These are phyloP conservation scores for Microplitis manilae DNA, from an alignment of 2,888 invertebrate genomes.

Conservation along the genomic window DNA sequence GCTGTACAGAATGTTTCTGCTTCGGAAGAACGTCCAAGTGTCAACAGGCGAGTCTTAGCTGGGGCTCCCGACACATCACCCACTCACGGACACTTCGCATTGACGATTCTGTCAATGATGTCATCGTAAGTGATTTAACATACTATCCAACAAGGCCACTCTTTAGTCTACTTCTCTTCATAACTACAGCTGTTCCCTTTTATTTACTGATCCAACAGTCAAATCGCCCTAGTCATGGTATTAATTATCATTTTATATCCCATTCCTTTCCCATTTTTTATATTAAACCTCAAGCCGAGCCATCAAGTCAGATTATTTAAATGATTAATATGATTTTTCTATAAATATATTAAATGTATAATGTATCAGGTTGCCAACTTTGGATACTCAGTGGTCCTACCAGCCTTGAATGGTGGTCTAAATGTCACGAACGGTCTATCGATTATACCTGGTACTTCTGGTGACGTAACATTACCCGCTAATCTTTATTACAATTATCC, in stretches of 20 bases:
- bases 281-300: no score
- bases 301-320: constrained; percentile 6
- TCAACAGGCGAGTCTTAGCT: constrained; percentile 84
- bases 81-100: constrained; percentile 70
- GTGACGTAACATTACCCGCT: constrained; percentile 74
- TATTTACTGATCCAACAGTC: not conserved
- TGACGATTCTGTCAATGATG: constrained; percentile 63
- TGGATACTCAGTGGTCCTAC: constrained; percentile 57
- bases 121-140: constrained; percentile 56
- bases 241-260: constrained; percentile 6
- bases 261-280: not conserved
- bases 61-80: constrained; percentile 83
- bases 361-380: constrained; percentile 61
- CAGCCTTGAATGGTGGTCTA: constrained; percentile 71
- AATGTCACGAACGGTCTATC: constrained; percentile 76
- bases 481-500: constrained; percentile 77
- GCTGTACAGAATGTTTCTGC: constrained; percentile 97
- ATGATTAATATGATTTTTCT: constrained; percentile 32
- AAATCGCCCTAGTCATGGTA: not conserved
- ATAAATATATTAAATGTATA: constrained; percentile 24
- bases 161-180: not conserved
- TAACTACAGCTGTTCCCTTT: not conserved
- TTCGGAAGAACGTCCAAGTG: constrained; percentile 90
- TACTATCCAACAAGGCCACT: not conserved
- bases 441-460: constrained; percentile 76